A percentile compares a stretch with the other conserved stretches of the same genome.
These are phyloP conservation scores for Acronicta alni DNA, from an alignment of 2,888 invertebrate genomes.

Conservation along the genomic window DNA sequence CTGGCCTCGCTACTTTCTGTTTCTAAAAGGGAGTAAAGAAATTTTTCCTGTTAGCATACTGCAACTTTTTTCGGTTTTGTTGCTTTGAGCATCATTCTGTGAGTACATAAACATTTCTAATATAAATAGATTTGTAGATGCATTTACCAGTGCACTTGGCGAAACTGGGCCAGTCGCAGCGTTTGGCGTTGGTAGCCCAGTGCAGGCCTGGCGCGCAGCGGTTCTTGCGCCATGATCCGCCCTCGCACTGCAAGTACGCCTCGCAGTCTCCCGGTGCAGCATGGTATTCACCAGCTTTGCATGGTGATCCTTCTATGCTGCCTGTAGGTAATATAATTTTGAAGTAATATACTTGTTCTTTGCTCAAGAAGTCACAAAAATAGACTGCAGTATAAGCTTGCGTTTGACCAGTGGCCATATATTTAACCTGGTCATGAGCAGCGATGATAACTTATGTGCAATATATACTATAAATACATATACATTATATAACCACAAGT, in stretches of 20 bases:
- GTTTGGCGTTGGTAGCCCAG: conserved; percentile 91
- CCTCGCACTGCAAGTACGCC: conserved; percentile 93
- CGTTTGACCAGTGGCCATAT: not conserved
- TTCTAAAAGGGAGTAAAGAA: conserved; percentile 36
- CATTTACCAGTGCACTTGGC: conserved; percentile 90
- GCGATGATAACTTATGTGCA: too few species aligned
- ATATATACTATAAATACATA: too few species aligned
- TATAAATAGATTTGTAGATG: too few species aligned
- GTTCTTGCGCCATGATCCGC: conserved; percentile 92
- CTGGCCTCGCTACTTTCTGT: conserved; percentile 71
- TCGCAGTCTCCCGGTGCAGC: conserved; percentile 92
- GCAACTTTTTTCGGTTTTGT: too few species aligned
- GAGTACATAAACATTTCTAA: too few species aligned
- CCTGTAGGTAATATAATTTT: conserved; percentile 75
- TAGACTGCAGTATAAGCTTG: too few species aligned
- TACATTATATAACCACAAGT: too few species aligned
- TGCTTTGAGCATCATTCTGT: too few species aligned
- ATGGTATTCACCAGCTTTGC: conserved; percentile 85
- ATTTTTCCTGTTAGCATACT: not conserved
- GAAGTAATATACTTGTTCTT: too few species aligned
- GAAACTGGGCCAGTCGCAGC: conserved; percentile 94
- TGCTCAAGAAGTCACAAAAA: too few species aligned
- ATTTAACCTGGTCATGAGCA: too few species aligned
- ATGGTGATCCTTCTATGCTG: conserved; percentile 82
- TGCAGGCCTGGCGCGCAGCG: conserved; percentile 94